Evolutionary conservation across 2,113 vertebrate species (phyloP).

Genomic region (Sebastes schlegelii): DNA sequence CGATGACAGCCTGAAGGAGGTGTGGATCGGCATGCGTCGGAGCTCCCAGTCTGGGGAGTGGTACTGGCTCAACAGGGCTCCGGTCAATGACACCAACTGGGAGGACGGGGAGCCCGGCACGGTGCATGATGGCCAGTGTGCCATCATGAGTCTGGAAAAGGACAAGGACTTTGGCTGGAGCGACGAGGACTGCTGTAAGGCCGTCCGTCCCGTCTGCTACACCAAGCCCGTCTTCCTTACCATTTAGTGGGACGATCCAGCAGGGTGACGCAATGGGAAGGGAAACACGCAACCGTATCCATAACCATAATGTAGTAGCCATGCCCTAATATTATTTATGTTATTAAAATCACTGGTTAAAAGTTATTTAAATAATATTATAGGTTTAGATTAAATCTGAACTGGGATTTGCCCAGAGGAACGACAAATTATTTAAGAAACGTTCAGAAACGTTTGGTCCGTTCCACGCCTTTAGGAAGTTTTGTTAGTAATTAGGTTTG

Average conservation of each 20-base stretch:
- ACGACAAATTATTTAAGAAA: no score
- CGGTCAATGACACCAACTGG: slow-evolving; percentile 58
- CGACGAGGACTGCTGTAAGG: slow-evolving; percentile 65
- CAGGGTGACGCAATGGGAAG: no score
- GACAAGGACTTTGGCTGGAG: slow-evolving; percentile 52
- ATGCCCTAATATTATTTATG: no score
- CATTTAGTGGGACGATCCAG: neutral
- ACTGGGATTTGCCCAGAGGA: no score
- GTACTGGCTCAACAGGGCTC: slow-evolving; percentile 69
- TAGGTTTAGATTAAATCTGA: no score
- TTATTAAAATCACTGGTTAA: no score
- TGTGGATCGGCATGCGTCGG: slow-evolving; percentile 80
- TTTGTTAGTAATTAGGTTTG: no score
- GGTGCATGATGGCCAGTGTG: slow-evolving; percentile 60
- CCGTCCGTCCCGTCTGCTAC: slow-evolving; percentile 68
- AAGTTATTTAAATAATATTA: no score
- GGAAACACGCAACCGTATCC: no score
- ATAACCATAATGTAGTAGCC: no score
- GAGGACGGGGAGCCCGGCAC: slow-evolving; percentile 23
- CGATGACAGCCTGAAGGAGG: fast-evolving
- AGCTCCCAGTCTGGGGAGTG: slow-evolving; percentile 61
- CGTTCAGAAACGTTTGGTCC: no score
- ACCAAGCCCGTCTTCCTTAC: fast-evolving
- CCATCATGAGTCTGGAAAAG: slow-evolving; percentile 14
- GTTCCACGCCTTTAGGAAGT: no score